These are phyloP conservation scores for Eledona agricola DNA, from an alignment of 2,888 invertebrate species.

Conservation along the genomic window DNA sequence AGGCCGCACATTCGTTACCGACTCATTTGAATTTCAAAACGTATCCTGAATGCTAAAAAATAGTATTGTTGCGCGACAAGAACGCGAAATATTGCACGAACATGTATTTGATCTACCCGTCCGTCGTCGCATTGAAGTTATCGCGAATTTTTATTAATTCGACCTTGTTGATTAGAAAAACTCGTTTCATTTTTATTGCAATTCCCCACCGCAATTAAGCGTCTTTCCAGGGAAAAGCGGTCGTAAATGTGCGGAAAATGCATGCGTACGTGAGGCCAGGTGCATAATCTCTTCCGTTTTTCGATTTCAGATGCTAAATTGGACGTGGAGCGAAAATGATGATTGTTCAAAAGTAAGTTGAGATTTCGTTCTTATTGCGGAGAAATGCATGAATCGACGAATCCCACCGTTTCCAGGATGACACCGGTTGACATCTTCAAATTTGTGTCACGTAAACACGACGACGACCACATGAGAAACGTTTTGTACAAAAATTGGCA, in stretches of 20 bases:
- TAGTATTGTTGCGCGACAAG: slow-evolving; percentile 28
- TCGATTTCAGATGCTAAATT: slow-evolving; percentile 41
- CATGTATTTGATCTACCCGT: slow-evolving; percentile 29
- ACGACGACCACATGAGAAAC: no score
- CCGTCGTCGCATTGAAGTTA: slow-evolving; percentile 14
- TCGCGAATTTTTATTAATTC: slow-evolving; percentile 32
- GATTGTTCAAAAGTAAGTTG: slow-evolving; percentile 42
- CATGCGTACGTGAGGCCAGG: no score
- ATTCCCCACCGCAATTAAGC: slow-evolving; percentile 16
- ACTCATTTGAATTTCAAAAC: slow-evolving; percentile 38
- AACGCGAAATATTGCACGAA: slow-evolving; percentile 19
- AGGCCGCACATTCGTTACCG: slow-evolving; percentile 38
- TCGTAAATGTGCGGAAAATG: neutral
- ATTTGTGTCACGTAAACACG: slow-evolving; percentile 1
- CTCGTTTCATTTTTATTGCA: slow-evolving; percentile 34
- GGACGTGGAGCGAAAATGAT: slow-evolving; percentile 41
- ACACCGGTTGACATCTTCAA: slow-evolving; percentile 9
- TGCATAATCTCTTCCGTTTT: slow-evolving; percentile 34
- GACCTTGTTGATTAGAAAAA: slow-evolving; percentile 36
- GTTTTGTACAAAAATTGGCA: no score
- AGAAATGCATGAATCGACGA: slow-evolving; percentile 22
- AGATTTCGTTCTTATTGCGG: slow-evolving; percentile 6
- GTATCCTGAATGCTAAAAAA: slow-evolving; percentile 34
- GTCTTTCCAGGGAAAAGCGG: slow-evolving; percentile 17
- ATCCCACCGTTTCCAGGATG: slow-evolving; percentile 4